These are phyloP conservation scores for Pararge aegeria DNA, from an alignment of 1,140 invertebrate species.

Conservation along the genomic window DNA sequence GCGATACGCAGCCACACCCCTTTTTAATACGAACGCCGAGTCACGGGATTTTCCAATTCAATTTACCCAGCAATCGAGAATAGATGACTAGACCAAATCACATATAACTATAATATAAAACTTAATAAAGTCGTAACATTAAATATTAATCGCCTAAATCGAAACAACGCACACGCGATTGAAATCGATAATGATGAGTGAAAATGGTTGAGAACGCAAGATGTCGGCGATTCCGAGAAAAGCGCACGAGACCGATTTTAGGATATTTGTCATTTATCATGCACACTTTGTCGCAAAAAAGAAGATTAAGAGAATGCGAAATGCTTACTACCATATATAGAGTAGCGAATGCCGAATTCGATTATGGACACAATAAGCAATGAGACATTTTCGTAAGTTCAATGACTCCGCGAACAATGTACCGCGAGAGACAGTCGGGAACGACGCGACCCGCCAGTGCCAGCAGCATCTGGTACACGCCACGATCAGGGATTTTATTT, in stretches of 20 bases:
- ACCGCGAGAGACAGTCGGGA: constrained; percentile 42
- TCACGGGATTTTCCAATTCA: constrained; percentile 78
- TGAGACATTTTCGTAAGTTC: constrained; percentile 75
- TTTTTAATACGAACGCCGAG: constrained; percentile 60
- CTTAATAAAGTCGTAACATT: not conserved
- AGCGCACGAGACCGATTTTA: constrained; percentile 26
- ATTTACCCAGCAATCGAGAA: constrained; percentile 61
- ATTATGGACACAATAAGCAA: constrained; percentile 74
- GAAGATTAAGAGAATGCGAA: constrained; percentile 51
- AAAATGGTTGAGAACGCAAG: not conserved
- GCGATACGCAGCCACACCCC: constrained; percentile 68
- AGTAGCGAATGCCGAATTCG: constrained; percentile 60
- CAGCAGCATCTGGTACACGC: constrained; percentile 58
- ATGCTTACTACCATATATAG: constrained; percentile 56
- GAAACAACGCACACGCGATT: constrained; percentile 10
- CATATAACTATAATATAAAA: constrained; percentile 15
- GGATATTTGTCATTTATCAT: constrained; percentile 44
- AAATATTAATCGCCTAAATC: not conserved
- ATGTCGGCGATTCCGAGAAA: constrained; percentile 20
- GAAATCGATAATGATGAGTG: constrained; percentile 5
- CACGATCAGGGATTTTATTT: constrained; percentile 59
- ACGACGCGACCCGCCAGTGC: constrained; percentile 45
- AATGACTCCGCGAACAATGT: constrained; percentile 74
- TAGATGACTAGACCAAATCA: constrained; percentile 34
- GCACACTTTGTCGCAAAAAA: constrained; percentile 48